These are phyloP conservation scores for Montipora cactus DNA, from an alignment of 64 coral and sea anemone species.

Conservation along the genomic window DNA sequence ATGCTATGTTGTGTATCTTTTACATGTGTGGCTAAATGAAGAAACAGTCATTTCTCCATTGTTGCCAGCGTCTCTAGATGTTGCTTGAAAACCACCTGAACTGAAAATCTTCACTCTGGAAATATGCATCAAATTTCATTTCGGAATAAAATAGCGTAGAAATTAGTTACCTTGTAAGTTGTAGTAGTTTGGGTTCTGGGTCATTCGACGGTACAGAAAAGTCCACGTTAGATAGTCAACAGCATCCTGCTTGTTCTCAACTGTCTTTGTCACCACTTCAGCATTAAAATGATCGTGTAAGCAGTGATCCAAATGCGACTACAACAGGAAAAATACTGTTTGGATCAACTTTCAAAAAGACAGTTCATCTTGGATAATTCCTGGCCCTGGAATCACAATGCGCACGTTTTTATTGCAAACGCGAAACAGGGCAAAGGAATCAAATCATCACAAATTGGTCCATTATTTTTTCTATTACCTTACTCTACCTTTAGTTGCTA, in stretches of 20 bases:
- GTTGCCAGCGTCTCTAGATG: no score
- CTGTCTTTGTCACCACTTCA: slow-evolving; percentile 97
- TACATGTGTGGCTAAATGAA: no score
- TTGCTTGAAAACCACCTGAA: no score
- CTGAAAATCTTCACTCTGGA: background rate
- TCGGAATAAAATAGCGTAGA: background rate
- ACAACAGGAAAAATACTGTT: background rate
- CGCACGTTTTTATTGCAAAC: no score
- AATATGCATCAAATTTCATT: background rate
- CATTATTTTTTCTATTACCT: no score
- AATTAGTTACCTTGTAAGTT: slow-evolving; percentile 86
- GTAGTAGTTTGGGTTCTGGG: slow-evolving; percentile 98
- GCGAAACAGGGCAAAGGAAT: no score
- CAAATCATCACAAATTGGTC: no score
- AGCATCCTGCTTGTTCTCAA: slow-evolving; percentile 98
- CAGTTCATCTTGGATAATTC: no score
- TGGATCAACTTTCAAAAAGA: background rate
- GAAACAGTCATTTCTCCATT: no score
- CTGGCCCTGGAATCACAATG: no score
- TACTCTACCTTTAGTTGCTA: no score
- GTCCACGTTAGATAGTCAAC: slow-evolving; percentile 99
- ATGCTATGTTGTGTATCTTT: no score
- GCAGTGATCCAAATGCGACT: slow-evolving; percentile 97
- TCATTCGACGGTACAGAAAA: slow-evolving; percentile 95
- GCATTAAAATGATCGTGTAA: slow-evolving; percentile 99